These are phyloP conservation scores for Aquatica leii DNA, from an alignment of 2,888 invertebrate species.

Conservation along the genomic window DNA sequence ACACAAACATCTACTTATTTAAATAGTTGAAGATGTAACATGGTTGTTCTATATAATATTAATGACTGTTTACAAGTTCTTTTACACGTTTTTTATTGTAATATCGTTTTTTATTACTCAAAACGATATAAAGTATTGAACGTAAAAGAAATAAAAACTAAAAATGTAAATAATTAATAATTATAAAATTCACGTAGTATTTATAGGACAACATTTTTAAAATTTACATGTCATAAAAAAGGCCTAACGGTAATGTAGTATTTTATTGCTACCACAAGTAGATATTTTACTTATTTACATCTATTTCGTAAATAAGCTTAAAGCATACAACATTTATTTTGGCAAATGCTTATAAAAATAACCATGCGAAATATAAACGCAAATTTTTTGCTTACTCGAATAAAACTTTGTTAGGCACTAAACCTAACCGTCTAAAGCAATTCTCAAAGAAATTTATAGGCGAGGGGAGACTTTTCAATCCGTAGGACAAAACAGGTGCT, in stretches of 20 bases:
- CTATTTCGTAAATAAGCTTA: constrained; percentile 19
- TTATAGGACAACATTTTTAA: not conserved
- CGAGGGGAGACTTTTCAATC: constrained; percentile 18
- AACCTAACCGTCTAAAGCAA: constrained; percentile 15
- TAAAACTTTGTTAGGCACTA: constrained; percentile 27
- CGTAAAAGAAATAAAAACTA: too few species aligned
- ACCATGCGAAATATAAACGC: constrained; percentile 12
- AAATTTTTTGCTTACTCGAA: constrained; percentile 33
- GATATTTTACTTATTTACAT: constrained; percentile 24
- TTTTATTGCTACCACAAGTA: constrained; percentile 12
- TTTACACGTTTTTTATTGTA: too few species aligned
- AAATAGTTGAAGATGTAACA: too few species aligned
- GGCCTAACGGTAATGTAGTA: not conserved
- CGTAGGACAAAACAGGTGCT: constrained; percentile 30
- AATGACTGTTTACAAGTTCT: too few species aligned
- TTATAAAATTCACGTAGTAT: not conserved
- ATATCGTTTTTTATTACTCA: too few species aligned
- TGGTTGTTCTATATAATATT: too few species aligned
- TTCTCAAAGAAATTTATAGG: constrained; percentile 28
- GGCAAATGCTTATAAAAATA: constrained; percentile 15
- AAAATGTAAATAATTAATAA: too few species aligned
- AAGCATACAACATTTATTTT: constrained; percentile 28
- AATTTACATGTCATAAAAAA: not conserved
- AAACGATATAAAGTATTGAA: too few species aligned
- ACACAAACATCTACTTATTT: too few species aligned